Percentiles rank a stretch among this genome's conserved stretches.
phyloP scores from a whole-genome alignment of 2,113 vertebrate species.

The Canis aureus region DNA sequence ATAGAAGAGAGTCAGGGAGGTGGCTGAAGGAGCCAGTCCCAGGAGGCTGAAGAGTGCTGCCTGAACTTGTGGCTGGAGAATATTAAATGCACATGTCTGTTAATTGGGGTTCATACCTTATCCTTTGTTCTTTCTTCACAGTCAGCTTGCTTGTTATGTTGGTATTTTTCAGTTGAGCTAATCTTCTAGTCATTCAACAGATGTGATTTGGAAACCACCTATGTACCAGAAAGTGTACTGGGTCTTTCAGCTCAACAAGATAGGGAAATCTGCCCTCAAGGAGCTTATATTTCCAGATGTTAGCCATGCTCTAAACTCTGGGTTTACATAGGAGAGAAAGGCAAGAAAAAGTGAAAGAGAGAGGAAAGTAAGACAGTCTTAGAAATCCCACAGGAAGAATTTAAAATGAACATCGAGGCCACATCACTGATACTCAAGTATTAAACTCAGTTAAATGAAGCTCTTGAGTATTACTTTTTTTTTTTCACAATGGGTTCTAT shows the following conservation, averaged over 20 bases:
- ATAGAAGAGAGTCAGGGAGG: accelerated
- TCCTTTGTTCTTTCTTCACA: not conserved
- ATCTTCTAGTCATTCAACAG: not conserved
- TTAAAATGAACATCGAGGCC: not conserved
- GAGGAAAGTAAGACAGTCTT: not conserved
- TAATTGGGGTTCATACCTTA: accelerated
- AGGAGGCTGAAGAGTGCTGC: not conserved
- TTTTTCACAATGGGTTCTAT: not conserved
- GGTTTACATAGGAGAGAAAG: not conserved
- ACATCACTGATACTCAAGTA: accelerated
- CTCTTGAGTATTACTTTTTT: not conserved
- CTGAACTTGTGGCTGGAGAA: accelerated
- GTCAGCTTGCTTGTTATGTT: not conserved
- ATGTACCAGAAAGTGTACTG: no score
- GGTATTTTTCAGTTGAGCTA: not conserved
- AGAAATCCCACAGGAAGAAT: not conserved
- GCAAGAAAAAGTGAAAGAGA: not conserved
- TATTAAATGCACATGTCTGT: accelerated
- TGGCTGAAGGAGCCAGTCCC: no score
- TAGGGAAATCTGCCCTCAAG: not conserved
- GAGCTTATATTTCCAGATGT: not conserved
- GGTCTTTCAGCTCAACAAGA: not conserved
- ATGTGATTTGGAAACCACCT: not conserved
- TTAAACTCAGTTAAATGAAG: not conserved
- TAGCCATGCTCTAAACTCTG: not conserved